phyloP scores from a whole-genome alignment of 2,113 vertebrate species.

The Felis catus region F.catus_Fca126_mat1.0 CM031412.1:122561501-122562000 shows the following conservation, averaged over 20 bases:
- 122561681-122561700: constrained; percentile 72
- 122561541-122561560: constrained; percentile 1
- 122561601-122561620: constrained; percentile 58
- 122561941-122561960: constrained; percentile 87
- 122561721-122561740: constrained; percentile 80
- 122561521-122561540: constrained; percentile 59
- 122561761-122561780: constrained; percentile 76
- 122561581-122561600: background rate
- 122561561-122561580: background rate
- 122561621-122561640: constrained; percentile 49
- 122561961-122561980: constrained; percentile 78
- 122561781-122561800: constrained; percentile 84
- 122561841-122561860: constrained; percentile 90
- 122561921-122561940: constrained; percentile 86
- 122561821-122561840: constrained; percentile 91
- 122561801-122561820: constrained; percentile 90
- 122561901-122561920: constrained; percentile 83
- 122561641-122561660: constrained; percentile 42
- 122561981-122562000: constrained; percentile 84
- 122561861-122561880: constrained; percentile 99
- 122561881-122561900: constrained; percentile 87
- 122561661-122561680: constrained; percentile 72
- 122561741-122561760: constrained; percentile 87
- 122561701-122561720: constrained; percentile 82
- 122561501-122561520: constrained; percentile 68